These are phyloP conservation scores for Nothura maculosa DNA, from an alignment of 2,797 vertebrate genomes.

Conservation along the genomic window DNA sequence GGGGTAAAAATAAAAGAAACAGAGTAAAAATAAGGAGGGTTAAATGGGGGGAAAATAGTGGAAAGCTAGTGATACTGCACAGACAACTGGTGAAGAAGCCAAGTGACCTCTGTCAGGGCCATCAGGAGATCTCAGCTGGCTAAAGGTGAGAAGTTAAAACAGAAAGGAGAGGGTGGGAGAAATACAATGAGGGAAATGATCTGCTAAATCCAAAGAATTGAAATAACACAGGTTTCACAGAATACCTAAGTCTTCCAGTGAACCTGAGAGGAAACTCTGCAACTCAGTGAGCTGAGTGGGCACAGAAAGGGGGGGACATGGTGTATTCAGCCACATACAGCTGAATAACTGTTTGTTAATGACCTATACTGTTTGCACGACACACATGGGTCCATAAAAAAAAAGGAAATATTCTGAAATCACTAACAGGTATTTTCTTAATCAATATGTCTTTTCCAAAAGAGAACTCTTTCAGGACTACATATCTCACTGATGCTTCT, in stretches of 20 bases:
- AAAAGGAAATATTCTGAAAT: background rate
- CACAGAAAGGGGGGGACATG: background rate
- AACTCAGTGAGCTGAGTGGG: background rate
- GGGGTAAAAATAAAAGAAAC: background rate
- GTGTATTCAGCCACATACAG: background rate
- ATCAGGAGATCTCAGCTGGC: background rate
- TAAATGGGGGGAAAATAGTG: background rate
- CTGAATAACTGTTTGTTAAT: background rate
- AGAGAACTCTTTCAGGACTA: background rate
- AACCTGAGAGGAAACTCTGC: background rate
- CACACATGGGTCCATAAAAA: background rate
- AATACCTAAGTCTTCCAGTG: background rate
- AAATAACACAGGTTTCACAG: background rate
- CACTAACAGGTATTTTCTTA: background rate
- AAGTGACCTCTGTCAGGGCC: background rate
- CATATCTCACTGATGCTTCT: background rate
- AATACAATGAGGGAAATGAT: background rate
- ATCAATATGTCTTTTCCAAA: background rate
- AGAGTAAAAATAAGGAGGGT: background rate
- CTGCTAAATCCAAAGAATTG: background rate
- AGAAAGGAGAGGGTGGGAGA: background rate
- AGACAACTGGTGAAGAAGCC: background rate
- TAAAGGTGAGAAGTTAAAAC: background rate
- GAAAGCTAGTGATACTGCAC: background rate
- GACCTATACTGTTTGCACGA: background rate